phyloP scores from a whole-genome alignment of 2,888 invertebrate genomes.

The Dynastes grantii region DNA sequence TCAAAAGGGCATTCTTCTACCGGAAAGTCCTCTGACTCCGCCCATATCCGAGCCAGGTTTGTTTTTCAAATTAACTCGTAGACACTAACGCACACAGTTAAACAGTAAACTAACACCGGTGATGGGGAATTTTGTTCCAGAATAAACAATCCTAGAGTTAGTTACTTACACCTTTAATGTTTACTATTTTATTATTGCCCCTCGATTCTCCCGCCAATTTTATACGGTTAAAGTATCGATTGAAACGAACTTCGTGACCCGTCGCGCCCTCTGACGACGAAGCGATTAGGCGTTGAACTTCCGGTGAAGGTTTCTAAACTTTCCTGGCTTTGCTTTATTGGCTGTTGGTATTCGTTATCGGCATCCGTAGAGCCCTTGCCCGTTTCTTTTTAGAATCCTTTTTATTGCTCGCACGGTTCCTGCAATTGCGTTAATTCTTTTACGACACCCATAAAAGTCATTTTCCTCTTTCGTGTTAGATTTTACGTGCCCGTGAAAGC shows the following conservation, averaged over 20 bases:
- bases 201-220: constrained; percentile 20
- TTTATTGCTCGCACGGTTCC: constrained; percentile 12
- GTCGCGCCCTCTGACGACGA: constrained; percentile 32
- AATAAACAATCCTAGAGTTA: constrained; percentile 15
- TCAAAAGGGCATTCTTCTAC: constrained; percentile 94
- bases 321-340: constrained; percentile 19
- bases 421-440: constrained; percentile 39
- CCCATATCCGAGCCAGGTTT: constrained; percentile 89
- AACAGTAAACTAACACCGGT: constrained; percentile 32
- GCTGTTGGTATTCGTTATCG: constrained; percentile 29
- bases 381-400: constrained; percentile 23
- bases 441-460: constrained; percentile 23
- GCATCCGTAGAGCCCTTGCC: constrained; percentile 7
- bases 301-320: constrained; percentile 17
- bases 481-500: background rate
- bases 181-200: background rate
- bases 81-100: constrained; percentile 38
- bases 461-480: constrained; percentile 16
- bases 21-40: constrained; percentile 89
- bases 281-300: background rate
- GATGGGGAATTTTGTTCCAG: constrained; percentile 24
- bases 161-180: constrained; percentile 18
- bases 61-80: constrained; percentile 61
- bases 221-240: constrained; percentile 22
- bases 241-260: background rate